Evolutionary conservation across 2,888 invertebrate genomes (phyloP).

Genomic region (Catocala nupta): DNA sequence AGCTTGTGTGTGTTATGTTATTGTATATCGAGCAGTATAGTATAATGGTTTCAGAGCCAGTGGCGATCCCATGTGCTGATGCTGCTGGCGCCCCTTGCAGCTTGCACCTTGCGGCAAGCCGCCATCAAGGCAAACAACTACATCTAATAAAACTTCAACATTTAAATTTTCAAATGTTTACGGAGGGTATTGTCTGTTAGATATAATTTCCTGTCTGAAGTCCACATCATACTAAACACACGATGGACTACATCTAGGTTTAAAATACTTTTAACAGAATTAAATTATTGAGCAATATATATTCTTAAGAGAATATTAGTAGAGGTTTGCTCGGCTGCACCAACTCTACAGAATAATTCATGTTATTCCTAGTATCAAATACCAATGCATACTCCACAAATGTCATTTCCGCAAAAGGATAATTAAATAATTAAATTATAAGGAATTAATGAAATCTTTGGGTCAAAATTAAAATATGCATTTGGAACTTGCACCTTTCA

Average conservation of each 20-base stretch:
- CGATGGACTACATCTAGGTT: constrained; percentile 81
- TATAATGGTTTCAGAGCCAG: constrained; percentile 68
- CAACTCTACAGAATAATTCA: constrained; percentile 82
- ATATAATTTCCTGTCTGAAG: constrained; percentile 81
- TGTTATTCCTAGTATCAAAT: constrained; percentile 81
- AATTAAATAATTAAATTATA: constrained; percentile 73
- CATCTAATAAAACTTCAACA: constrained; percentile 84
- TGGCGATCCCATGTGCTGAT: constrained; percentile 66
- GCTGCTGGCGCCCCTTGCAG: constrained; percentile 73
- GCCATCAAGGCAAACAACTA: constrained; percentile 82
- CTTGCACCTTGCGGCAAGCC: constrained; percentile 71
- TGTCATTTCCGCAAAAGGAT: constrained; percentile 80
- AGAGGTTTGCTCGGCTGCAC: constrained; percentile 87
- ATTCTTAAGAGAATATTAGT: constrained; percentile 84
- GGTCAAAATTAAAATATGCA: constrained; percentile 85
- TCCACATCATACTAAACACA: constrained; percentile 79
- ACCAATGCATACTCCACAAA: constrained; percentile 86
- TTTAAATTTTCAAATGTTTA: constrained; percentile 74
- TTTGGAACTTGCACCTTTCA: constrained; percentile 83
- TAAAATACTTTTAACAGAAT: constrained; percentile 85
- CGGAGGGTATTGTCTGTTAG: constrained; percentile 87
- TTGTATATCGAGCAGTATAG: constrained; percentile 61
- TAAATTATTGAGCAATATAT: constrained; percentile 86
- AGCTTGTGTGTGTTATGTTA: constrained; percentile 47
- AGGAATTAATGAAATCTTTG: constrained; percentile 84